These are phyloP conservation scores for Cartodere bifasciata DNA, from an alignment of 2,888 invertebrate genomes.

Conservation along the genomic window DNA sequence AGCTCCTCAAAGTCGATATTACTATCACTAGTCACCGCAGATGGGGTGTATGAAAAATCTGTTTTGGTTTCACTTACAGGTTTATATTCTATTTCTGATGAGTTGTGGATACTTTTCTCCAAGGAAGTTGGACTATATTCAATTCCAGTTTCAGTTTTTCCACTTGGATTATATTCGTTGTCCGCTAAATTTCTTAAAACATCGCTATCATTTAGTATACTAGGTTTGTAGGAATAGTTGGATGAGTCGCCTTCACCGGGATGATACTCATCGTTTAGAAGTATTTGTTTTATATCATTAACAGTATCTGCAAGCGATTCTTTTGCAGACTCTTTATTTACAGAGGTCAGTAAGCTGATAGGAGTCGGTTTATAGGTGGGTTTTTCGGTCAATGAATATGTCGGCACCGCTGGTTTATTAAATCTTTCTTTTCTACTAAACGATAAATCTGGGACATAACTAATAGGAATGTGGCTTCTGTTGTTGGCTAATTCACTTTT, in stretches of 20 bases:
- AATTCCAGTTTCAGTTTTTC: not conserved
- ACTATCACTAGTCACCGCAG: slow-evolving; percentile 13
- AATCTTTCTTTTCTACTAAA: slow-evolving; percentile 37
- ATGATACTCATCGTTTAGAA: too few relatives aligned
- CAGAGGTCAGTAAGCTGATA: slow-evolving; percentile 29
- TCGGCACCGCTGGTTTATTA: slow-evolving; percentile 19
- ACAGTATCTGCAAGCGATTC: slow-evolving; percentile 13
- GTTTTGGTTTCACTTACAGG: slow-evolving; percentile 21
- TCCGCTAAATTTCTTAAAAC: too few relatives aligned
- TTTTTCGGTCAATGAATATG: slow-evolving; percentile 20
- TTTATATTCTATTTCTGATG: slow-evolving; percentile 8
- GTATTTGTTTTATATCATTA: slow-evolving; percentile 3
- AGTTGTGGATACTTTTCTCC: slow-evolving; percentile 6
- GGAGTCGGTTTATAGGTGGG: slow-evolving; percentile 34
- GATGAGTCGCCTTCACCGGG: too few relatives aligned
- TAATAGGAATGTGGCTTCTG: slow-evolving; percentile 36
- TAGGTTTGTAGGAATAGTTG: too few relatives aligned
- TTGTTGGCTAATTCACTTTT: slow-evolving; percentile 36
- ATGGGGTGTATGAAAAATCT: slow-evolving; percentile 24
- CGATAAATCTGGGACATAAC: slow-evolving; percentile 40
- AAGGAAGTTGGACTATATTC: slow-evolving; percentile 10
- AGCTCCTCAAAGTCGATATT: slow-evolving; percentile 31
- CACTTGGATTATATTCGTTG: slow-evolving; percentile 5
- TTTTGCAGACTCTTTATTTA: slow-evolving; percentile 17
- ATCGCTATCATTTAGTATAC: too few relatives aligned